Percentiles rank a stretch among this genome's conserved stretches.
These are phyloP conservation scores for Rynchops niger DNA, from an alignment of 2,113 vertebrate species.

Conservation along the genomic window DNA sequence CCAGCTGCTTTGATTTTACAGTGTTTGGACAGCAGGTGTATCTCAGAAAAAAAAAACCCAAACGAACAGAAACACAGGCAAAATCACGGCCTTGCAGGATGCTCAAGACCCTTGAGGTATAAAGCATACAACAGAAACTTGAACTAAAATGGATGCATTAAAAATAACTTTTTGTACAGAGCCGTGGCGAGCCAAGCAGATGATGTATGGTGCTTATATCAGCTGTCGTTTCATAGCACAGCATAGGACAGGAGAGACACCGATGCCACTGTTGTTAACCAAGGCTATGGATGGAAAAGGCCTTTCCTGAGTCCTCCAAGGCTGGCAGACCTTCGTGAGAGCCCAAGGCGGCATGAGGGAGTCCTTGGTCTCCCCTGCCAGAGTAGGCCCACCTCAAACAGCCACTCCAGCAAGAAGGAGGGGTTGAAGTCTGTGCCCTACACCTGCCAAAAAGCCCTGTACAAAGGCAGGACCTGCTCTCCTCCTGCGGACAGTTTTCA, in stretches of 20 bases:
- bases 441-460: background rate
- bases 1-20: conserved; percentile 51
- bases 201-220: background rate
- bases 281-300: background rate
- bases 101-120: background rate
- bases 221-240: background rate
- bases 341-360: accelerated
- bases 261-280: background rate
- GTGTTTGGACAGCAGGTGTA: background rate
- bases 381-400: background rate
- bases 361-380: background rate
- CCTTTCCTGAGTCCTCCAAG: background rate
- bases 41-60: background rate
- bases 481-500: background rate
- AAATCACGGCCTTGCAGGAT: background rate
- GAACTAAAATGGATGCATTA: background rate
- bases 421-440: accelerated
- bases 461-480: background rate
- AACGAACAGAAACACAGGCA: background rate
- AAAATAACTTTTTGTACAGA: background rate
- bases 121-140: background rate
- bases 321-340: background rate
- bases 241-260: background rate
- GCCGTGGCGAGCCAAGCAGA: background rate
- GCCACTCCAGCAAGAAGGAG: background rate